Evolutionary conservation across 1,140 invertebrate species (phyloP).

Genomic region (Megathymus violae): DNA sequence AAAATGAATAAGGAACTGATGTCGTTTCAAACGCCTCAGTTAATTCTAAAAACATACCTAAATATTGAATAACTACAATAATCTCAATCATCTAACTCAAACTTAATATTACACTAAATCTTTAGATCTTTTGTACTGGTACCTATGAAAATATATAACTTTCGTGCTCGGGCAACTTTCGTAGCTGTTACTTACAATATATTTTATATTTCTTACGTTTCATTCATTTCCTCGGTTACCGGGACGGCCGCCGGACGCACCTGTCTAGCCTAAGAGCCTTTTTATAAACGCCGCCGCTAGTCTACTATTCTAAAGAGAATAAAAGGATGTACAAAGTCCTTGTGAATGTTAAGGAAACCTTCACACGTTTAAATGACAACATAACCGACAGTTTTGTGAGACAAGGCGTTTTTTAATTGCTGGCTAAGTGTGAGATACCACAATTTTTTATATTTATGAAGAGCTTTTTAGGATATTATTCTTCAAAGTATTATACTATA

Average conservation of each 20-base stretch:
- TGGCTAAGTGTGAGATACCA: not conserved
- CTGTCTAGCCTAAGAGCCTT: constrained; percentile 4
- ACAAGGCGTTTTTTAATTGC: not conserved
- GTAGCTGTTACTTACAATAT: not conserved
- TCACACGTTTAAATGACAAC: constrained; percentile 12
- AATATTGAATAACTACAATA: too few species aligned
- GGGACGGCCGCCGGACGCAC: constrained; percentile 1
- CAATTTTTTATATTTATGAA: too few species aligned
- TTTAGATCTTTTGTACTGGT: not conserved
- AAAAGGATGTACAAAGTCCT: constrained; percentile 1
- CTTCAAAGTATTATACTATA: too few species aligned
- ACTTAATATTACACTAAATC: too few species aligned
- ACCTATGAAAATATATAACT: not conserved
- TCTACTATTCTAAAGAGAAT: constrained; percentile 4
- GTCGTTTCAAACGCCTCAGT: too few species aligned
- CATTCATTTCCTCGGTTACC: constrained; percentile 4
- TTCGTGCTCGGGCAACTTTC: not conserved
- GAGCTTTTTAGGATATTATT: too few species aligned
- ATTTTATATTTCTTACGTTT: not conserved
- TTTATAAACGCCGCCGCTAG: not conserved
- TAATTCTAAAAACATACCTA: too few species aligned
- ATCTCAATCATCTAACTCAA: too few species aligned
- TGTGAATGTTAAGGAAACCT: constrained; percentile 9
- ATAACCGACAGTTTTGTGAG: constrained; percentile 5
- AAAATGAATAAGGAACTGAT: too few species aligned